Base-by-base conservation (phyloP, 2,797 vertebrate species). In the Microctenopoma lineatum region DNA sequence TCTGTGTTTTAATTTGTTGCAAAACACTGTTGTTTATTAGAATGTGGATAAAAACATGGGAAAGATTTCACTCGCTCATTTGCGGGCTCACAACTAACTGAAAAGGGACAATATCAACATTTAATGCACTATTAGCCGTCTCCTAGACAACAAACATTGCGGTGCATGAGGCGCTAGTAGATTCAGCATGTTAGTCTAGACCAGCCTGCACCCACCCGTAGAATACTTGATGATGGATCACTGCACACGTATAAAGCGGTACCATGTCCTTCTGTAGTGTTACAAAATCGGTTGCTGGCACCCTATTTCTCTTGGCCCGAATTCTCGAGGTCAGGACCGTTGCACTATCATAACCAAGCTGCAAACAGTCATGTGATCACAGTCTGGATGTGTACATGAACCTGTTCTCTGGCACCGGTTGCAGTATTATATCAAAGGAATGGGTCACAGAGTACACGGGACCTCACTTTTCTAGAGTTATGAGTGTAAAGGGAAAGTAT, bases 181-280 rank as follows among this genome's bases (percentile, higher is more conserved):
- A 86, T 85, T 84, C 66, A 87, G 89, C 92, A 93, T 92, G 91
- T 88, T 92, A 91, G 86, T 87, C 84, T 79, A 85, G 87, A 85
- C 84, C 84, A 66, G 84, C 85, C 88, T 75, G 74, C 86, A 83
- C 69, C 76, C 75, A 70, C 79, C 64, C 79, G 65, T 85, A 83
- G 62, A 81, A 59, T 44, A 83, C 77, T 73, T 67, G 77, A 83
- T 73, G 84, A 74, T 61, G 80, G 89, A 80, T 83, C 85, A 77
- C 81, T 79, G 70, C 85, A 79, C 79, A 83, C 77, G 78, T 76
- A 65, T 53, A 12, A 77, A 64, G 59, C 62, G 21, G 68, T 59
- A 79, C 60, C 75, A 62, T 82, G 75, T 82, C 82, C 78, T 60
- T 77, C 75, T 82, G 66, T 83, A 79, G 60, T 81, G 83, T 80